Conservation (phyloP, 2,888 invertebrate genomes). For the Sussaba pulchella region DNA sequence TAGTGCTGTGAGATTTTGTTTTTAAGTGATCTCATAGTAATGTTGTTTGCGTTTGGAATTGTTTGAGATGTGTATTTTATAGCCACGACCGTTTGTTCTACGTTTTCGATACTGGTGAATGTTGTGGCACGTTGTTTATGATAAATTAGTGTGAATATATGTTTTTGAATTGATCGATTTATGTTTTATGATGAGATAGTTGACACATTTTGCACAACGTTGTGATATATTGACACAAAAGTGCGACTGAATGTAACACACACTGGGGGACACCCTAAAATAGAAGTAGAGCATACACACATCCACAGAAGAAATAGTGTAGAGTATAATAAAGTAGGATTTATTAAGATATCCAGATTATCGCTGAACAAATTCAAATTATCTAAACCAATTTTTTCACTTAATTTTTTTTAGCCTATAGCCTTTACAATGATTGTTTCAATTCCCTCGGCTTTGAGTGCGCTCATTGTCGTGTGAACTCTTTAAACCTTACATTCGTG, state of each 20-base stretch:
- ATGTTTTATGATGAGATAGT: neutral
- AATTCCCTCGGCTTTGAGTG: no score
- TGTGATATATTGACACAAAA: neutral
- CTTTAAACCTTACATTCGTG: no score
- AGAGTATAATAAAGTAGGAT: no score
- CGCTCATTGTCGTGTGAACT: no score
- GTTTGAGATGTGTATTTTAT: neutral
- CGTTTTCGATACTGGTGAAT: slow-evolving; percentile 7
- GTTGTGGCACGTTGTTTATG: slow-evolving; percentile 32
- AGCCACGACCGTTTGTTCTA: slow-evolving; percentile 18
- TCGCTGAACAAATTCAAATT: neutral
- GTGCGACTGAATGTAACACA: neutral
- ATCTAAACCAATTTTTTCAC: neutral
- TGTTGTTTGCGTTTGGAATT: slow-evolving; percentile 4
- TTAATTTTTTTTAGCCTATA: no score
- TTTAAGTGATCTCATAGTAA: slow-evolving; percentile 44
- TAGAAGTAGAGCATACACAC: no score
- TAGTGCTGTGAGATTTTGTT: slow-evolving; percentile 73
- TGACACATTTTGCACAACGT: neutral
- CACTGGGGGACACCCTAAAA: no score
- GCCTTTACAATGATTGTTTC: no score
- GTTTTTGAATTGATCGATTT: neutral
- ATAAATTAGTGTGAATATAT: slow-evolving; percentile 38
- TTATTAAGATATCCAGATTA: neutral
- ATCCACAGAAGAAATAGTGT: neutral